These are phyloP conservation scores for Diglossa brunneiventris DNA, from an alignment of 2,113 vertebrate genomes.

Conservation along the genomic window DNA sequence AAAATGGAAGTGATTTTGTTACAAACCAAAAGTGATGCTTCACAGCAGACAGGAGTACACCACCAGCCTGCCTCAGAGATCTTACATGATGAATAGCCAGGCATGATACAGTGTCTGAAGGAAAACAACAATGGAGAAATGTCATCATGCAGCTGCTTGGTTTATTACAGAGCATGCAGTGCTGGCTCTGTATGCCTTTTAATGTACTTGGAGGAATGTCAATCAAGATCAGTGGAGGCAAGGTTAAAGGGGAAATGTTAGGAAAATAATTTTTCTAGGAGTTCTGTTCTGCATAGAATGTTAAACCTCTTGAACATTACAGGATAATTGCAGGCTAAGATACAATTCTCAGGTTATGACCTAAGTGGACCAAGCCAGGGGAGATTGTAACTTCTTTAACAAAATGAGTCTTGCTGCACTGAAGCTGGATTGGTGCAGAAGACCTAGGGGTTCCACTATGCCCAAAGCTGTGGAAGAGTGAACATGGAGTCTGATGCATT, in stretches of 20 bases:
- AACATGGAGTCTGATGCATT: not conserved
- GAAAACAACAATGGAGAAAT: not conserved
- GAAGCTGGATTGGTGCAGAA: not conserved
- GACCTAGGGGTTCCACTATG: not conserved
- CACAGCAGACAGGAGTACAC: not conserved
- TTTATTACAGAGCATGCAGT: not conserved
- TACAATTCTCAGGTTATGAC: not conserved
- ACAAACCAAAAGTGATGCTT: not conserved
- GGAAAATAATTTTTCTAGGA: not conserved
- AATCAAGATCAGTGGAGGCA: not conserved
- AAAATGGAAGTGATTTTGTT: not conserved
- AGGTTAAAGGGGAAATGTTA: not conserved
- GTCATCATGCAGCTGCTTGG: not conserved
- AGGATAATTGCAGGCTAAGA: not conserved
- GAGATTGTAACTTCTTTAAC: not conserved
- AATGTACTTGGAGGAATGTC: not conserved
- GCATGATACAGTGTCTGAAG: not conserved
- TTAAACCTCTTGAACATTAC: not conserved
- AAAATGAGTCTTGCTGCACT: not conserved
- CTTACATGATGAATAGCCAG: not conserved
- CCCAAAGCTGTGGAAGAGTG: not conserved
- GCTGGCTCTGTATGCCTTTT: not conserved
- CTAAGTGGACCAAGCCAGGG: not conserved
- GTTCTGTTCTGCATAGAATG: not conserved
- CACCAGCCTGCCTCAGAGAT: not conserved